Conservation (phyloP, 2,113 vertebrate species). For the Colius striatus region DNA sequence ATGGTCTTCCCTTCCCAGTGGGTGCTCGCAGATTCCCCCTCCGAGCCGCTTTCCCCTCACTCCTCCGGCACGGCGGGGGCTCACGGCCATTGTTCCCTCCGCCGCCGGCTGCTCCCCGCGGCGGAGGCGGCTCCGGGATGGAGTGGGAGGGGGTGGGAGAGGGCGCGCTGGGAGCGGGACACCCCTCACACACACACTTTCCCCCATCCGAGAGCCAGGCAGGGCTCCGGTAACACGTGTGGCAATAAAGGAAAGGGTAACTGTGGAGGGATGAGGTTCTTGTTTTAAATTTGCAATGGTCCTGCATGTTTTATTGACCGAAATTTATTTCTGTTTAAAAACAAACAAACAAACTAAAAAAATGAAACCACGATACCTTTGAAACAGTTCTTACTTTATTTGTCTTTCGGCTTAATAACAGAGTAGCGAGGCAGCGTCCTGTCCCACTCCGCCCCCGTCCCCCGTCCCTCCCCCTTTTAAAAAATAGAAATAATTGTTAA, state of each 20-base stretch:
- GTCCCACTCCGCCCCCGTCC: background rate
- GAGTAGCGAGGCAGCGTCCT: background rate
- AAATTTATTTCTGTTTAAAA: background rate
- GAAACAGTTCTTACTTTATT: background rate
- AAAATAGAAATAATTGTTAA: background rate
- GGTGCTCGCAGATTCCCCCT: background rate
- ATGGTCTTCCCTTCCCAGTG: background rate
- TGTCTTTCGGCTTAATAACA: background rate
- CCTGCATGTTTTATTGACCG: background rate
- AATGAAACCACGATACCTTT: background rate
- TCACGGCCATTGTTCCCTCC: background rate
- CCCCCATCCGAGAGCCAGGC: background rate
- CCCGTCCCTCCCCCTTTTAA: too few relatives aligned
- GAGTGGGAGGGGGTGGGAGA: too few relatives aligned
- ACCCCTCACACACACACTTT: background rate
- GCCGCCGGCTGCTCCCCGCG: background rate
- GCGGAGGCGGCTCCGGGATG: background rate
- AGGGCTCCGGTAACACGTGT: background rate
- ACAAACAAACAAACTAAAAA: background rate
- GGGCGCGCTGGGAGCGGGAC: background rate
- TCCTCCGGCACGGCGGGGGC: background rate
- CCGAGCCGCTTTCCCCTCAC: too few relatives aligned
- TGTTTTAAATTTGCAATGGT: background rate
- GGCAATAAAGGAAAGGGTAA: conserved; percentile 9
- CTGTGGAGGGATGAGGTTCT: background rate